A percentile compares a stretch with the other conserved stretches of the same genome.
Conservation (phyloP, 2,113 vertebrate species). For the Nothocercus nigrocapillus region DNA sequence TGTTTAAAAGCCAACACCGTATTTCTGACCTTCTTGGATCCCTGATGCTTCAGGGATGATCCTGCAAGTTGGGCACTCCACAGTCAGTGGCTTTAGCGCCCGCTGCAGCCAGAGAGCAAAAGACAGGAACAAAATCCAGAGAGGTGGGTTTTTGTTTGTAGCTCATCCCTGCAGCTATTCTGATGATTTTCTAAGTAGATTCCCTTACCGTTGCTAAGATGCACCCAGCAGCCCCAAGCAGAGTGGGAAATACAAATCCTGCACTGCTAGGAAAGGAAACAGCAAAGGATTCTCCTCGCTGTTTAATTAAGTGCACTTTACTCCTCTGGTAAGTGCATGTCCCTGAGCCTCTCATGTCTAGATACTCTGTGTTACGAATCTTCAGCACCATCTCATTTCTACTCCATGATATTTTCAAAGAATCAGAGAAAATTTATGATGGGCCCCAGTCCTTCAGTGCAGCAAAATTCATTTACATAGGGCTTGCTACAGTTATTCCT, state of each 20-base stretch:
- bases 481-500: background rate
- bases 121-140: background rate
- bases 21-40: background rate
- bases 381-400: background rate
- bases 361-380: background rate
- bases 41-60: background rate
- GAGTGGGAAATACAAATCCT: background rate
- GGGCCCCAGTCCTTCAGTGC: background rate
- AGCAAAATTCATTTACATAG: conserved; percentile 3
- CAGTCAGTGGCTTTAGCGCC: background rate
- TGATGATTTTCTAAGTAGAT: background rate
- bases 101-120: background rate
- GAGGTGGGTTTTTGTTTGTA: accelerated
- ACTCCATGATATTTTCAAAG: background rate
- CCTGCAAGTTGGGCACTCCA: background rate
- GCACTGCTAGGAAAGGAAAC: background rate
- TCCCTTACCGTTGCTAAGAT: background rate
- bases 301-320: background rate
- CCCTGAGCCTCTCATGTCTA: background rate
- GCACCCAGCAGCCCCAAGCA: background rate
- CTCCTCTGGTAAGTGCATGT: background rate
- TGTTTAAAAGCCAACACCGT: background rate
- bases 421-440: background rate
- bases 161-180: background rate
- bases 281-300: background rate